A percentile compares a stretch with the other conserved stretches of the same genome.
phyloP scores from a whole-genome alignment of 2,888 invertebrate genomes.

The Hofmannophila pseudospretella region DNA sequence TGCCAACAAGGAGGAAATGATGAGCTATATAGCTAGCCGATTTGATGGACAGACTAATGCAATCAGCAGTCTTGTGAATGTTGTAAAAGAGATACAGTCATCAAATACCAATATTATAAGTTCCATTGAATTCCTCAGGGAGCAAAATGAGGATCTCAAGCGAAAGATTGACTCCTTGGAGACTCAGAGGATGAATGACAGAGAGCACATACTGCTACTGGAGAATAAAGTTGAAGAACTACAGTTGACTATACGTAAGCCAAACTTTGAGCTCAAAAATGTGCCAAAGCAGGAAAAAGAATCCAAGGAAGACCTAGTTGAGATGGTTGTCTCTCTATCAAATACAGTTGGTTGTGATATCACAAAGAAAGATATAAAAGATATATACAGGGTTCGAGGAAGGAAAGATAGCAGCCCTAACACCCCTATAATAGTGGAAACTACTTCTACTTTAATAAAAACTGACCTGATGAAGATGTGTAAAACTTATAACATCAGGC shows the following conservation, averaged over 20 bases:
- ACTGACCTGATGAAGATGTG: too few species aligned
- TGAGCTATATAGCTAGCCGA: background rate
- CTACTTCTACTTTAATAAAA: too few species aligned
- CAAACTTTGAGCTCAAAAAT: too few species aligned
- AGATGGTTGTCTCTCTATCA: constrained; percentile 7
- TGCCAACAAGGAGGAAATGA: background rate
- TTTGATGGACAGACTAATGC: background rate
- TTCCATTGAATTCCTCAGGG: constrained; percentile 4
- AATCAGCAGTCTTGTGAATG: background rate
- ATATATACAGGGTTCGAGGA: too few species aligned
- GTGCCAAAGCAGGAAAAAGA: too few species aligned
- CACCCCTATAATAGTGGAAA: too few species aligned
- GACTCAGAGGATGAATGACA: constrained; percentile 2
- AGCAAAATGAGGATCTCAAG: constrained; percentile 12
- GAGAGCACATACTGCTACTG: constrained; percentile 8
- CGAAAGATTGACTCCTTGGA: constrained; percentile 9
- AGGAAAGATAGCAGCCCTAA: too few species aligned
- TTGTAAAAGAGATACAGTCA: background rate
- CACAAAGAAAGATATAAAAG: too few species aligned
- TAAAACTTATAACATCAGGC: too few species aligned
- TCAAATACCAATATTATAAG: constrained; percentile 9
- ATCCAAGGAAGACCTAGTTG: constrained; percentile 6
- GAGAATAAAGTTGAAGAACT: too few species aligned
- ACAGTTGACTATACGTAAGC: too few species aligned
- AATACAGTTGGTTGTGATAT: too few species aligned